A percentile compares a stretch with the other conserved stretches of the same genome.
Evolutionary conservation across 2,797 vertebrate species (phyloP).

Genomic region (Petrocephalus schoutedeni): DNA sequence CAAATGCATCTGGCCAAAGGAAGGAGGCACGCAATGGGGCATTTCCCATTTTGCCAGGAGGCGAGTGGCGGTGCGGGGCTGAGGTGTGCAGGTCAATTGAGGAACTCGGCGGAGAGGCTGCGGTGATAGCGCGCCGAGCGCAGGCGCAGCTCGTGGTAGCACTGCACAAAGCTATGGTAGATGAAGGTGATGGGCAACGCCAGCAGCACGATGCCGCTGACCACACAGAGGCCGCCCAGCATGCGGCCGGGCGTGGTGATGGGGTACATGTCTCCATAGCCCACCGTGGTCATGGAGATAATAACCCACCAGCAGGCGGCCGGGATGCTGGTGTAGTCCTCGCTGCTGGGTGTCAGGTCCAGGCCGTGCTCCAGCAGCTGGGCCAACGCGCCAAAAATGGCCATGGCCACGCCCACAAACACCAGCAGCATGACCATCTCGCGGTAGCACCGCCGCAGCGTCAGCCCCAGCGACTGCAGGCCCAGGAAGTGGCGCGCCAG

Average conservation of each 20-base stretch:
- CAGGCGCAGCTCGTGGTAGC: constrained; percentile 94
- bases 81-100: constrained; percentile 60
- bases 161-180: constrained; percentile 99
- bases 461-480: constrained; percentile 93
- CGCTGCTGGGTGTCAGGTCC: constrained; percentile 83
- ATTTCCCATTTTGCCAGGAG: neutral
- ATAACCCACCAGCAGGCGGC: constrained; percentile 99
- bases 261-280: constrained; percentile 97
- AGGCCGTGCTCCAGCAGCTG: constrained; percentile 94
- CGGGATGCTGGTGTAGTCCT: constrained; percentile 93
- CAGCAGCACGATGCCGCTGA: constrained; percentile 93
- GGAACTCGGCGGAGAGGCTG: constrained; percentile 79
- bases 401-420: constrained; percentile 96
- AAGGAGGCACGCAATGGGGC: neutral
- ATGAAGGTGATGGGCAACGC: constrained; percentile 98
- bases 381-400: constrained; percentile 96
- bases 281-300: constrained; percentile 99
- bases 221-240: constrained; percentile 94
- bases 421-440: constrained; percentile 99
- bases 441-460: constrained; percentile 88
- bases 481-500: constrained; percentile 96
- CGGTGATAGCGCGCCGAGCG: constrained; percentile 83
- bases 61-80: neutral
- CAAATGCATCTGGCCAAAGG: neutral
- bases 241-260: constrained; percentile 89